Base-by-base conservation (phyloP, 1,140 invertebrate genomes). In the Lepidurus packardi region DNA sequence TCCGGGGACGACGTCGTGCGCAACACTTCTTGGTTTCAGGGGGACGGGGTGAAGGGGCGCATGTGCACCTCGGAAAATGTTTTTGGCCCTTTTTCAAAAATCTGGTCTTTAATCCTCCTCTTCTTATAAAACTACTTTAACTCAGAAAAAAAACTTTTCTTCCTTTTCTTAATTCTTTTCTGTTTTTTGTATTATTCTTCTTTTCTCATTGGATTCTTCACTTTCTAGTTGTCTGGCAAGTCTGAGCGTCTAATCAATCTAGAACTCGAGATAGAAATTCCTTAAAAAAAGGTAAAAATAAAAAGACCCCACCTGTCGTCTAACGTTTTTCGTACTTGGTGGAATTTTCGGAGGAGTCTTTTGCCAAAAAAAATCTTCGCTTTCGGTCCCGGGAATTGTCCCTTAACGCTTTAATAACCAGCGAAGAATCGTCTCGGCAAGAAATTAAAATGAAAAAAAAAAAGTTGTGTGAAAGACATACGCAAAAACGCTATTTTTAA, bases 221-320 rank as follows among this genome's bases (percentile, higher is more conserved):
- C 53, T 65, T 34, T 34, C 34, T 21, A 65, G 53, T 65, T 65
- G 53, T 65, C 53, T 65, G 53, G 53, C 53, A 65, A 65, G 53
- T 21, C 53, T 65, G 53, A n/a, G 53, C 0, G 21, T 65, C 53
- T 65, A 65, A 65, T 65, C 53, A 65, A 65, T 65, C 21, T 21
- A 65, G 53, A 21, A 65, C 21, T 65, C 53, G 53, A 65, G 21
- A 65, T 65, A 21, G 21, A 65, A 21, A n/a, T 21, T 13, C 13
- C n/a, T 13, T 65, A 16, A 47, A 47, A 47, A 47, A 65, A 65
- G 7, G 21, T 65, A 1, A 65, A 47, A 65, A 9, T 65, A 65
- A 16, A 65, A 34, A 34, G 34, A 65, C 8, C 53, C 3, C 53
- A 65, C 53, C 53, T 65, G 53, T 65, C 53, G 21, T 7, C 53